Evolutionary conservation across 2,113 vertebrate species (phyloP).

Genomic region (Callithrix jacchus): DNA sequence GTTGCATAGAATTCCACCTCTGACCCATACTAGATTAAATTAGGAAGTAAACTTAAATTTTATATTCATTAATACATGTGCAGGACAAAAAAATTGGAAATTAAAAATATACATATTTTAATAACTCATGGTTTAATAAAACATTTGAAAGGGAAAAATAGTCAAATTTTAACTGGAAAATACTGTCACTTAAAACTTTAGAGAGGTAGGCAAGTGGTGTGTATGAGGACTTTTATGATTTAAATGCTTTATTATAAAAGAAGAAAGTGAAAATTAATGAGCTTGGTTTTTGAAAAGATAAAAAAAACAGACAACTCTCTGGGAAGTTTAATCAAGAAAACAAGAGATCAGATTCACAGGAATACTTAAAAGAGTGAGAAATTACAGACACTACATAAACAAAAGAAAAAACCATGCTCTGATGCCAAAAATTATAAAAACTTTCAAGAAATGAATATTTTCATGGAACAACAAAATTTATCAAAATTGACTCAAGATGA

Average conservation of each 20-base stretch:
- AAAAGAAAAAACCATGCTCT: not conserved
- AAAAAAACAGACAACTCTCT: not conserved
- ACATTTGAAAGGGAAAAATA: not conserved
- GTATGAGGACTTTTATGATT: not conserved
- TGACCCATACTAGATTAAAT: not conserved
- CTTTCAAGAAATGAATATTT: not conserved
- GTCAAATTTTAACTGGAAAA: not conserved
- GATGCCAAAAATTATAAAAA: not conserved
- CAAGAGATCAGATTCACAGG: not conserved
- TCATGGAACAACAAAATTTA: not conserved
- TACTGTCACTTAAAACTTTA: not conserved
- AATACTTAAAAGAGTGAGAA: slow-evolving; percentile 2
- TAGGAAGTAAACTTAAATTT: not conserved
- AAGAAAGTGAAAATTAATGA: not conserved
- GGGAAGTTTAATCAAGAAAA: not conserved
- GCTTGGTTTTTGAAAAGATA: not conserved
- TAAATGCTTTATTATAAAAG: not conserved
- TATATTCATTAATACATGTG: not conserved
- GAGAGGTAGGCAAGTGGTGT: not conserved
- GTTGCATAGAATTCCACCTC: not conserved
- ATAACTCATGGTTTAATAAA: not conserved
- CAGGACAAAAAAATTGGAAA: not conserved
- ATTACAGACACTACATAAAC: not conserved
- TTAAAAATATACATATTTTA: slow-evolving; percentile 17
- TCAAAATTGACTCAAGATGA: not conserved